Conservation (phyloP, 1,140 invertebrate genomes). For the Gryon sp. region DNA sequence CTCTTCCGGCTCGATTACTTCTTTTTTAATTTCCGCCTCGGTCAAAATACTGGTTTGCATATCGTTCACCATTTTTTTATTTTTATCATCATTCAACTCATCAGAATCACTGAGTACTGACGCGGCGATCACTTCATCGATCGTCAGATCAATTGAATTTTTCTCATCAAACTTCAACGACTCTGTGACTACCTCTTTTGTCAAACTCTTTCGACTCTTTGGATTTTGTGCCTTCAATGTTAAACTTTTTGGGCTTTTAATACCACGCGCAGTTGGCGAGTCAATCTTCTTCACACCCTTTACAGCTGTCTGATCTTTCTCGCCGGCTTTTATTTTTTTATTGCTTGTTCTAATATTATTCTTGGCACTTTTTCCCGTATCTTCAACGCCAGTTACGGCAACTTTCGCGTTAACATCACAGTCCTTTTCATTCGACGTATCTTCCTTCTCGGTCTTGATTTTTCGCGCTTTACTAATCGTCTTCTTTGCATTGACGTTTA, state of each 20-base stretch:
- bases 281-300: conserved; percentile 65
- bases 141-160: conserved; percentile 73
- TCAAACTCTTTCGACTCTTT: conserved; percentile 39
- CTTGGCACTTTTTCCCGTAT: conserved; percentile 69
- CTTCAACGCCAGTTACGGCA: conserved; percentile 31
- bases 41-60: neutral
- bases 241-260: conserved; percentile 21
- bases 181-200: conserved; percentile 44
- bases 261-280: conserved; percentile 27
- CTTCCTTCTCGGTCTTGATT: conserved; percentile 44
- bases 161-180: conserved; percentile 61
- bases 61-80: conserved; percentile 67
- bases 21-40: conserved; percentile 72
- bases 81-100: conserved; percentile 65
- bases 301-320: conserved; percentile 64
- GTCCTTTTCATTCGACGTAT: conserved; percentile 24
- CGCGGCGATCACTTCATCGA: conserved; percentile 77
- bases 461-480: conserved; percentile 58
- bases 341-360: conserved; percentile 66
- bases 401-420: conserved; percentile 32
- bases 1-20: conserved; percentile 67
- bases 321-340: conserved; percentile 67
- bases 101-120: conserved; percentile 73
- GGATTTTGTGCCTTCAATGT: conserved; percentile 46
- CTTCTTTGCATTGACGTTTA: conserved; percentile 68